A percentile compares a stretch with the other conserved stretches of the same genome.
phyloP scores from a whole-genome alignment of 2,113 vertebrate species.

The Oplegnathus fasciatus region DNA sequence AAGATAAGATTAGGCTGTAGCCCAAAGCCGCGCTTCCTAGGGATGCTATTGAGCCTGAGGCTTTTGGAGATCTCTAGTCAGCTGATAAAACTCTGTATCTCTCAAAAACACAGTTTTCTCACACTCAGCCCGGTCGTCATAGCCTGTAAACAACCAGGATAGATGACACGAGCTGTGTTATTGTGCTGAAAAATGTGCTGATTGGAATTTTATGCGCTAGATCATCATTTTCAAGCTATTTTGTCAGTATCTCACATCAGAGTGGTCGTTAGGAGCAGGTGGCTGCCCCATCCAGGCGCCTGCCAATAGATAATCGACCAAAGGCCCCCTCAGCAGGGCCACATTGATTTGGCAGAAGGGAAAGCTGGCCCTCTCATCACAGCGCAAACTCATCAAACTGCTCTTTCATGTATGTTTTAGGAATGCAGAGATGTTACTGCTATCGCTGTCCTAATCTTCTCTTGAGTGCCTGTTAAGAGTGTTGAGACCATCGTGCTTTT shows the following conservation, averaged over 20 bases:
- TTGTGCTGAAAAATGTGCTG: conserved; percentile 37
- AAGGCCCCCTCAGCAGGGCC: conserved; percentile 69
- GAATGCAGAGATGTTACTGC: conserved; percentile 22
- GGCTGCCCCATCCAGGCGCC: conserved; percentile 67
- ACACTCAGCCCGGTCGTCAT: conserved; percentile 28
- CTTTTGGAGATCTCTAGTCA: conserved; percentile 57
- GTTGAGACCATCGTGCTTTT: conserved; percentile 40
- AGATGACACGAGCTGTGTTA: conserved; percentile 30
- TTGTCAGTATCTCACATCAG: conserved; percentile 65
- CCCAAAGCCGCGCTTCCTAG: conserved; percentile 56
- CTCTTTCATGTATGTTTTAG: conserved; percentile 53
- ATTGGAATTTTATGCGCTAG: conserved; percentile 45
- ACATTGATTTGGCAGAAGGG: conserved; percentile 77
- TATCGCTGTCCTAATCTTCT: conserved; percentile 15
- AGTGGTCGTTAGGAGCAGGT: conserved; percentile 77
- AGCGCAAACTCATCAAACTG: conserved; percentile 45
- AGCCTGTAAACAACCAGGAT: conserved; percentile 28
- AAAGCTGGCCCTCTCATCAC: conserved; percentile 50
- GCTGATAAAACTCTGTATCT: conserved; percentile 46
- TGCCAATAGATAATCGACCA: conserved; percentile 82
- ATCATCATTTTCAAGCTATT: conserved; percentile 66
- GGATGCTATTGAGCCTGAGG: conserved; percentile 53
- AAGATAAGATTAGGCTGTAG: conserved; percentile 74
- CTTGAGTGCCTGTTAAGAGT: conserved; percentile 25
- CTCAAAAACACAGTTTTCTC: conserved; percentile 44